Conservation (phyloP, 23 tunicate species). For the Ascidia mentula region DNA sequence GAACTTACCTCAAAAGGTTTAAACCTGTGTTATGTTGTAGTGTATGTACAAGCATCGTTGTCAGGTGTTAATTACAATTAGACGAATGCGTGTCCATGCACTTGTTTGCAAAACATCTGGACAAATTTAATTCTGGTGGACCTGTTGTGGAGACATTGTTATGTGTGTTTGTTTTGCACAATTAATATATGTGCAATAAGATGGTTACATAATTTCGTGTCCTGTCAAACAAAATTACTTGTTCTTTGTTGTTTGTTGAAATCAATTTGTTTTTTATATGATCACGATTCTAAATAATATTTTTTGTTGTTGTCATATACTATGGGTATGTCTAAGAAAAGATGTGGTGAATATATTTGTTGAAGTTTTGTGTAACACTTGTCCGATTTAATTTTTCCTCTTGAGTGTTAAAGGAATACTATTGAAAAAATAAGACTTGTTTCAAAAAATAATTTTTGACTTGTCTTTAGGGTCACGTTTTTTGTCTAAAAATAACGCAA, state of each 20-base stretch:
- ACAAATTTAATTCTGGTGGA: not conserved
- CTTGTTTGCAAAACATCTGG: not conserved
- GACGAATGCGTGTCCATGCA: not conserved
- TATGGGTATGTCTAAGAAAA: not conserved
- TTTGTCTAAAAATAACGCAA: too few relatives aligned
- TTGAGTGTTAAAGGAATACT: too few relatives aligned
- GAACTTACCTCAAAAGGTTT: not conserved
- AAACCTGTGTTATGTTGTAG: slow-evolving; percentile 12
- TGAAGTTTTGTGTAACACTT: not conserved
- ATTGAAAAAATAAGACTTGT: too few relatives aligned
- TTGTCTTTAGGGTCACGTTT: too few relatives aligned
- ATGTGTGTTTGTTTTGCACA: not conserved
- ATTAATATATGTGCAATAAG: not conserved
- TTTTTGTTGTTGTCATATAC: not conserved
- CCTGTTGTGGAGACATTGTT: not conserved
- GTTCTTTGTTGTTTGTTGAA: slow-evolving; percentile 2
- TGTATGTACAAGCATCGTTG: slow-evolving; percentile 4
- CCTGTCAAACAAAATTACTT: not conserved
- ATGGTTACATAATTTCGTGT: not conserved
- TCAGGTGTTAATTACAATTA: not conserved
- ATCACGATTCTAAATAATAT: not conserved
- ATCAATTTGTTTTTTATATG: slow-evolving; percentile 2
- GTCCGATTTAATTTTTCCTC: not conserved
- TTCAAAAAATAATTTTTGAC: too few relatives aligned
- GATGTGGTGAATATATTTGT: not conserved